A percentile compares a stretch with the other conserved stretches of the same genome.
These are phyloP conservation scores for Brevimyrus niger DNA, from an alignment of 2,113 vertebrate genomes.

Conservation along the genomic window DNA sequence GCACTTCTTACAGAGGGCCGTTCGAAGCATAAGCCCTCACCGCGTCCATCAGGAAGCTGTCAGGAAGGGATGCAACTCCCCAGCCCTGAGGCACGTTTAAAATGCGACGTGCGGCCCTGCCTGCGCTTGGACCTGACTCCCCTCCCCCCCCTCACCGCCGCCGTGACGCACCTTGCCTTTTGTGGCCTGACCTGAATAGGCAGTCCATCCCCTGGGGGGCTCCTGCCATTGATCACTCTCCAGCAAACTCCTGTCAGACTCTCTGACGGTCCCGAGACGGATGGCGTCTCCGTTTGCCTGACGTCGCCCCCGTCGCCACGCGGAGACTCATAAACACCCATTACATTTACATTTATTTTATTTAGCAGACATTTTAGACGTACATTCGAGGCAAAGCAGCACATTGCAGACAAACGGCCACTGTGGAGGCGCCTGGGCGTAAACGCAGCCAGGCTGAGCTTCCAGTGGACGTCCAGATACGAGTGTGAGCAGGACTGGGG, in stretches of 20 bases:
- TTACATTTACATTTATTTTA: constrained; percentile 11
- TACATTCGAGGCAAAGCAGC: not conserved
- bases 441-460: not conserved
- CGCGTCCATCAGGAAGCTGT: constrained; percentile 54
- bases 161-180: constrained; percentile 36
- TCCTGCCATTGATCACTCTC: constrained; percentile 61
- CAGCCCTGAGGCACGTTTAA: constrained; percentile 49
- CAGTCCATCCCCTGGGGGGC: constrained; percentile 30
- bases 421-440: not conserved
- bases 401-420: not conserved
- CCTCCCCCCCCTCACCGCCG: constrained; percentile 26
- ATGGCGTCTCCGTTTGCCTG: constrained; percentile 43
- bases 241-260: constrained; percentile 60
- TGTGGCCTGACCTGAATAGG: constrained; percentile 33
- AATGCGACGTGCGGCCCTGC: constrained; percentile 49
- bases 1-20: constrained; percentile 43
- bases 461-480: not conserved
- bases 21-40: constrained; percentile 52
- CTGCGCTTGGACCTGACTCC: constrained; percentile 23
- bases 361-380: not conserved
- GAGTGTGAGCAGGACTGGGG: not conserved
- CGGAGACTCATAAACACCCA: constrained; percentile 47
- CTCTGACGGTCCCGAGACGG: constrained; percentile 55
- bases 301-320: constrained; percentile 43
- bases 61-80: constrained; percentile 36